Conservation (phyloP, 1,140 invertebrate genomes). For the Drosophila ambigua region DNA sequence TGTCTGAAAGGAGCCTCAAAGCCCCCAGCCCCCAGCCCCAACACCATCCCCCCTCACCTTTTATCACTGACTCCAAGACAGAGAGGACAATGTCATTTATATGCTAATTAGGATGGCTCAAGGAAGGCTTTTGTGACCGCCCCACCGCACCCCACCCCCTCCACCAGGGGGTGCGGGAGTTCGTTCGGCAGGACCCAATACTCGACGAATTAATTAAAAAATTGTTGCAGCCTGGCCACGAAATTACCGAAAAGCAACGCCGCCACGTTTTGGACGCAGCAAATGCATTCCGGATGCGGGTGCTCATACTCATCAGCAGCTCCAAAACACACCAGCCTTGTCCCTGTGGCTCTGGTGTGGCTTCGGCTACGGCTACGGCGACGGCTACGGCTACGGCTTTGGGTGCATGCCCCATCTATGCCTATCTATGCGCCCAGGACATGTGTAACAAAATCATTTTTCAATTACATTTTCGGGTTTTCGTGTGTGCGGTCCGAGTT, state of each 20-base stretch:
- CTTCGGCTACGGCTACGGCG: too few relatives aligned
- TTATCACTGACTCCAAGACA: background rate
- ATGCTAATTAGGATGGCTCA: conserved; percentile 64
- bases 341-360: too few relatives aligned
- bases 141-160: too few relatives aligned
- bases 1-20: conserved; percentile 21
- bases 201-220: conserved; percentile 73
- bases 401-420: background rate
- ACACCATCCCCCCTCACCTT: too few relatives aligned
- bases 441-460: conserved; percentile 79
- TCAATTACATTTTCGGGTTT: conserved; percentile 79
- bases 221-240: conserved; percentile 46
- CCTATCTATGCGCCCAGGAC: conserved; percentile 35
- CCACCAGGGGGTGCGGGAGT: too few relatives aligned
- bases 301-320: conserved; percentile 3
- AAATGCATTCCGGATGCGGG: conserved; percentile 30
- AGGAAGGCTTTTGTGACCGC: background rate
- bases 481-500: conserved; percentile 51
- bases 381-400: too few relatives aligned
- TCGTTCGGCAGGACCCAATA: conserved; percentile 4
- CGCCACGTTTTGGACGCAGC: conserved; percentile 26
- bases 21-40: background rate
- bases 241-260: conserved; percentile 59
- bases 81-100: conserved; percentile 65
- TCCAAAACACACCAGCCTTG: too few relatives aligned